phyloP scores from a whole-genome alignment of 2,888 invertebrate species.

The Eucera pruinosa region DNA sequence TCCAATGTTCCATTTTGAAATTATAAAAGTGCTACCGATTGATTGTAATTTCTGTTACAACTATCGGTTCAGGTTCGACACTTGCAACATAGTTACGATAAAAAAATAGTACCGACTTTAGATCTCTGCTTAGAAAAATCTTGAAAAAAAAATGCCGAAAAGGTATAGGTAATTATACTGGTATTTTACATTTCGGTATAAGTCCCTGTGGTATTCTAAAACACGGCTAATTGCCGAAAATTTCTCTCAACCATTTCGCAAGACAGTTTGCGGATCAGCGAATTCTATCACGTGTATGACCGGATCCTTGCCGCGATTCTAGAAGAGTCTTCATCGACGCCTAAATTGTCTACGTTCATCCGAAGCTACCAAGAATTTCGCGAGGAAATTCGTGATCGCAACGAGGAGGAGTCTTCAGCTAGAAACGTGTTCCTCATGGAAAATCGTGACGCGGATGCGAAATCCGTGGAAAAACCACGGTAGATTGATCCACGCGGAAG shows the following conservation, averaged over 20 bases:
- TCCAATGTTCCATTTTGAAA: no score
- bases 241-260: neutral
- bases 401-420: neutral
- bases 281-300: neutral
- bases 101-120: no score
- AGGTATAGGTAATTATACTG: no score
- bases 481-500: constrained; percentile 10
- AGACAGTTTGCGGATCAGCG: constrained; percentile 16
- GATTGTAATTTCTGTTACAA: no score
- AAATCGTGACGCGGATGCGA: constrained; percentile 1
- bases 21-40: no score
- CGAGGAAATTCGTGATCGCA: neutral
- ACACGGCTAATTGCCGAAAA: no score
- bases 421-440: constrained; percentile 6
- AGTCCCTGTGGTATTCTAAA: no score
- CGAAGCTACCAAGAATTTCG: neutral
- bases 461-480: neutral
- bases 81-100: no score
- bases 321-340: constrained; percentile 5
- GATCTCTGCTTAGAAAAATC: no score
- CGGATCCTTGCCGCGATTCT: neutral
- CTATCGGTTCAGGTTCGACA: no score
- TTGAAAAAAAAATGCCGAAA: no score
- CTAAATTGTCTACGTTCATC: constrained; percentile 14
- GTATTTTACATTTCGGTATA: no score